A percentile compares a stretch with the other conserved stretches of the same genome.
Evolutionary conservation across 2,113 vertebrate genomes (phyloP).

Genomic region (Ursus arctos): DNA sequence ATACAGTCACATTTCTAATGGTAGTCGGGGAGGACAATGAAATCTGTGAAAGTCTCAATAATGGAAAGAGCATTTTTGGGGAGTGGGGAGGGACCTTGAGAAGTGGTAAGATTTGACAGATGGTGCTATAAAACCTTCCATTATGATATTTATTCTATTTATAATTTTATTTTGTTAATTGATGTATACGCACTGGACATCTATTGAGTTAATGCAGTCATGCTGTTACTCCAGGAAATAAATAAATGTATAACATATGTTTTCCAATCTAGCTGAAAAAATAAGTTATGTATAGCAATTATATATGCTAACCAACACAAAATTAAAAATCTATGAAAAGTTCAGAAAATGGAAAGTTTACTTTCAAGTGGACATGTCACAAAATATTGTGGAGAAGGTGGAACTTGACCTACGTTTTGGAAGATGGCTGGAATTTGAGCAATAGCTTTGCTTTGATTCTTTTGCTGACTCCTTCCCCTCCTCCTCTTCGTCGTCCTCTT

Average conservation of each 20-base stretch:
- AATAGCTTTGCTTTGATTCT: neutral
- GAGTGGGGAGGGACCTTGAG: neutral
- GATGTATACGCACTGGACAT: neutral
- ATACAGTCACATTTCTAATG: neutral
- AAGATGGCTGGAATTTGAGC: neutral
- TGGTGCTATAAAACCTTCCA: neutral
- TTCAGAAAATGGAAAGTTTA: neutral
- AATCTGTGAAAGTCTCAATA: neutral
- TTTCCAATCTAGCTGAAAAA: neutral
- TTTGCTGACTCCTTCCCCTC: neutral
- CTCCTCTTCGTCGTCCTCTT: accelerated
- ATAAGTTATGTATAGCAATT: neutral
- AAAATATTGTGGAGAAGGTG: neutral
- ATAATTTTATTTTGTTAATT: neutral
- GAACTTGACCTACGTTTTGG: neutral
- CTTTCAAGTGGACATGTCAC: neutral
- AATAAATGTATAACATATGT: neutral
- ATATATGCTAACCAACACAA: neutral
- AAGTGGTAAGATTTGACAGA: neutral
- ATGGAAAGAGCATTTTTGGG: neutral
- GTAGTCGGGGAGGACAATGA: neutral
- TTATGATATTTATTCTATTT: neutral
- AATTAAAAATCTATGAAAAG: neutral
- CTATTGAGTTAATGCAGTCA: neutral
- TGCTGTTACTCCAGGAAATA: constrained; percentile 1